Conservation (phyloP, 2,797 vertebrate species). For the Amblyraja radiata region DNA sequence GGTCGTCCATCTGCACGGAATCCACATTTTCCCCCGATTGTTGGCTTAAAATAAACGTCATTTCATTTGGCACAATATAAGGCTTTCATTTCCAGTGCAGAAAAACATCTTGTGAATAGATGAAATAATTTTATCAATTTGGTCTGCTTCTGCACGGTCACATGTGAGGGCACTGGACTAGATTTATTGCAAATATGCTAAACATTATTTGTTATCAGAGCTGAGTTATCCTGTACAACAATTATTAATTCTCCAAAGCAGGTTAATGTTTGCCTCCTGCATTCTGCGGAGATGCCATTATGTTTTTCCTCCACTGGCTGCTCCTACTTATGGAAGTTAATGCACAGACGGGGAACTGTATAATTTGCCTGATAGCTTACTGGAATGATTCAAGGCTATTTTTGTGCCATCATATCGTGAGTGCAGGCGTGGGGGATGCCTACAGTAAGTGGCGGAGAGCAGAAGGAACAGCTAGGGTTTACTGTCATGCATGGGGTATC, state of each 20-base stretch:
- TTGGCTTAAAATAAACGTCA: background rate
- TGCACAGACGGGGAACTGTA: background rate
- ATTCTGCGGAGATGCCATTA: background rate
- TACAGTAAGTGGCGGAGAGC: conserved; percentile 10
- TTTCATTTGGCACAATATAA: background rate
- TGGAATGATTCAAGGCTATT: conserved; percentile 30
- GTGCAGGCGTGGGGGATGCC: background rate
- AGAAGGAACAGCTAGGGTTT: background rate
- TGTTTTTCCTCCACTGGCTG: background rate
- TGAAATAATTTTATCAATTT: background rate
- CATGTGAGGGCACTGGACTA: background rate
- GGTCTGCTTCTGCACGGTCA: background rate
- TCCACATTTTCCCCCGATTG: background rate
- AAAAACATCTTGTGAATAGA: conserved; percentile 16
- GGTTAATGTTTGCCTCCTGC: background rate
- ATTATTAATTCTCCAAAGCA: conserved; percentile 19
- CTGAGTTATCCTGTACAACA: background rate
- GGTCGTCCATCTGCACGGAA: background rate
- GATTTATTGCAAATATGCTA: conserved; percentile 7
- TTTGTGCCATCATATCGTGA: background rate
- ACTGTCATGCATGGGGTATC: background rate
- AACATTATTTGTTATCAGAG: background rate
- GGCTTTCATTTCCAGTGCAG: background rate
- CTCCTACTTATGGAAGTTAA: conserved; percentile 13
- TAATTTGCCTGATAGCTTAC: conserved; percentile 24